These are phyloP conservation scores for Microdon myrmicae DNA, from an alignment of 2,888 invertebrate species.

Conservation along the genomic window DNA sequence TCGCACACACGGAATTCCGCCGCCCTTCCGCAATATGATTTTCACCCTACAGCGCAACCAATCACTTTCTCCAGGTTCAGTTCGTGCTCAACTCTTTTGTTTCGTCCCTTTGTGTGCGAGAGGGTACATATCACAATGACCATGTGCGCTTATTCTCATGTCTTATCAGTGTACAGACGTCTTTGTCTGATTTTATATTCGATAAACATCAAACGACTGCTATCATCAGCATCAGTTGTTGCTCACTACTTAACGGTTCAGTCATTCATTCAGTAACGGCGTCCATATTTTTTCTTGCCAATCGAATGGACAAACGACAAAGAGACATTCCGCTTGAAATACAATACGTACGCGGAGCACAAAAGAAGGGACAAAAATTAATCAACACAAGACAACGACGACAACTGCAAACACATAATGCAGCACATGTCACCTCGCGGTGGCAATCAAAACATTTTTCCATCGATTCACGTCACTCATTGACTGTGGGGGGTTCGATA, in stretches of 20 bases:
- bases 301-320: conserved; percentile 30
- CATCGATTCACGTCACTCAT: conserved; percentile 44
- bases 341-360: conserved; percentile 25
- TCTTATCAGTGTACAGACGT: too few species aligned
- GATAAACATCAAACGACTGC: too few species aligned
- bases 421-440: conserved; percentile 55
- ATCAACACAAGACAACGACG: background rate
- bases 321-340: conserved; percentile 29
- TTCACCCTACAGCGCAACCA: too few species aligned
- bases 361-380: conserved; percentile 9
- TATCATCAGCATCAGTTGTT: conserved; percentile 8
- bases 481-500: conserved; percentile 25
- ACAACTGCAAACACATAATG: conserved; percentile 28
- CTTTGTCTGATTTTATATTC: too few species aligned
- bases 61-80: too few species aligned
- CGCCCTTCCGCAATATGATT: too few species aligned
- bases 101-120: too few species aligned
- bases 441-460: conserved; percentile 49
- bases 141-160: too few species aligned
- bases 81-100: too few species aligned
- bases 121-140: too few species aligned
- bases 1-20: too few species aligned
- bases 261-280: conserved; percentile 25
- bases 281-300: conserved; percentile 17
- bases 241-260: conserved; percentile 20